Base-by-base conservation (phyloP, 2,888 invertebrate species). In the Cephus rjabovi region DNA sequence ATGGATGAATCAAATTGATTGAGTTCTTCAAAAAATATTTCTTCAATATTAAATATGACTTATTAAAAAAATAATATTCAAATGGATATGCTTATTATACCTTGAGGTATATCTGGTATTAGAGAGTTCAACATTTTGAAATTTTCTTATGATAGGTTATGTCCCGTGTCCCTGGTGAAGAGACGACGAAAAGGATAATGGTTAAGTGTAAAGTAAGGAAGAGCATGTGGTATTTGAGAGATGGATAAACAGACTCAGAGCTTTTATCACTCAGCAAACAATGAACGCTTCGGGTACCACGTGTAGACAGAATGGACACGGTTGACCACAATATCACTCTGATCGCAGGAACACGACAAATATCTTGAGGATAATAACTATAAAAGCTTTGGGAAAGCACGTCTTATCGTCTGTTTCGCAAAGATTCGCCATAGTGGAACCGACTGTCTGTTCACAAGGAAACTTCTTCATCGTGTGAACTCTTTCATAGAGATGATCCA, bases 221-320 rank as follows among this genome's bases (percentile, higher is more conserved):
- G 33, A 71, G 71, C 71, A 12, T 71, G 34, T 33, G 71, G 77
- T 76, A 74, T 84, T 86, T 76, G 86, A 86, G 86, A 86, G 86
- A 82, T 82, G 85, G 81, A 86, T 87, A 89, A 89, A 90, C 86
- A 89, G 86, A 87, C 82, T 82, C 80, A 81, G 81, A 83, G 89
- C 89, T 89, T 90, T 90, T 89, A 90, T 86, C 87, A 85, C 85
- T 90, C 80, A 81, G 87, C 87, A 90, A 90, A 90, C 89, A 90
- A 86, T 84, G 79, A 79, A 79, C 77, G 34, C 56, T 34, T 34
- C 74, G 74, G 23, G 74, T 15, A 34, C 74, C 34, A 23, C 56
- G 23, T 56, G 56, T 23, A 56, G 56, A 56, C 56, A 56, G 56
- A 33, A 70, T 12, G 33, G 70, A 73, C 73, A 56, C 56, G 31